phyloP scores from a whole-genome alignment of 2,888 invertebrate genomes.

The Rhagophthalmus giganteus region DNA sequence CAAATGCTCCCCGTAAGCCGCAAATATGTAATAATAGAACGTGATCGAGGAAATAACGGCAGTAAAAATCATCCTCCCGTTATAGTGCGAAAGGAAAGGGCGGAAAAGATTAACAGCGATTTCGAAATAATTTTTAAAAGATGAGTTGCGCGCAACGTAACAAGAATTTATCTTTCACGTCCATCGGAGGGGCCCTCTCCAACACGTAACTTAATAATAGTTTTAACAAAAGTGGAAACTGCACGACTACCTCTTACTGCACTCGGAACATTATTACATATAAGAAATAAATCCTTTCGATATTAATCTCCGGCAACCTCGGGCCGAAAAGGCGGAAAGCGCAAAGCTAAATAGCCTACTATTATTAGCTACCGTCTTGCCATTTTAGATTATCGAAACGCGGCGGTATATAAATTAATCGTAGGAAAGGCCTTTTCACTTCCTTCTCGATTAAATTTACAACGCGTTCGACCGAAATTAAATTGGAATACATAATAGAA shows the following conservation, averaged over 20 bases:
- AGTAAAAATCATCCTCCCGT: no score
- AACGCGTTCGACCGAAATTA: no score
- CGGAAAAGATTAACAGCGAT: background rate
- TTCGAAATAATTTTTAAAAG: background rate
- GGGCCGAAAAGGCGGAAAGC: background rate
- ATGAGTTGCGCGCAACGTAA: background rate
- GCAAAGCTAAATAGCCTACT: background rate
- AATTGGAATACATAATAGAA: no score
- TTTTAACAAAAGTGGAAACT: conserved; percentile 14
- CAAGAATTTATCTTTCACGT: conserved; percentile 10
- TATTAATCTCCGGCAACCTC: conserved; percentile 9
- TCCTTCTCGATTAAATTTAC: no score
- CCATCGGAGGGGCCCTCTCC: conserved; percentile 7
- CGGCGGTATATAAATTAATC: no score
- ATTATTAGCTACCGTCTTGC: conserved; percentile 3
- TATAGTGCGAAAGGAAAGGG: no score
- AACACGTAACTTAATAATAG: conserved; percentile 19
- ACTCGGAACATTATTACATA: conserved; percentile 9
- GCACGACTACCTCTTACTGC: conserved; percentile 13
- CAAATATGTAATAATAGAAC: no score
- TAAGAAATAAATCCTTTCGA: conserved; percentile 14
- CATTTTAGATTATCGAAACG: background rate
- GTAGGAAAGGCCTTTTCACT: background rate
- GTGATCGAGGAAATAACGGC: no score
- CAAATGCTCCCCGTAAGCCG: no score